phyloP scores from a whole-genome alignment of 2,113 vertebrate species.

The Hystrix brachyura region DNA sequence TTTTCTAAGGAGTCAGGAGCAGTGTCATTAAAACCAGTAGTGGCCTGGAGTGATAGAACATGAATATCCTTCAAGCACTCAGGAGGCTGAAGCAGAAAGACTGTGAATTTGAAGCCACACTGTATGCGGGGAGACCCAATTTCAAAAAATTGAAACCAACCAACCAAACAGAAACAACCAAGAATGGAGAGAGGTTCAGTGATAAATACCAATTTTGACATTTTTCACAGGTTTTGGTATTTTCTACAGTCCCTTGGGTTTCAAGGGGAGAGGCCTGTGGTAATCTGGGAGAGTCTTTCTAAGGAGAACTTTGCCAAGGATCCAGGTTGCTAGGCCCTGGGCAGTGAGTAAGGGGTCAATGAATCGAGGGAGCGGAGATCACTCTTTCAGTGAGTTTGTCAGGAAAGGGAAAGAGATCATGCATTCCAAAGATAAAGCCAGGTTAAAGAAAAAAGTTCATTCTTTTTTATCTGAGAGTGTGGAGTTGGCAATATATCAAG shows the following conservation, averaged over 20 bases:
- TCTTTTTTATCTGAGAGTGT: background rate
- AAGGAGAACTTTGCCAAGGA: background rate
- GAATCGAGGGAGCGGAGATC: background rate
- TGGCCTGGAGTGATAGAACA: background rate
- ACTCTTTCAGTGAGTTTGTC: background rate
- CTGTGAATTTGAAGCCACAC: background rate
- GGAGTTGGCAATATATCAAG: constrained; percentile 29
- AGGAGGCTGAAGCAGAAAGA: background rate
- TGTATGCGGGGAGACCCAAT: background rate
- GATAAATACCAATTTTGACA: background rate
- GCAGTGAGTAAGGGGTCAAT: background rate
- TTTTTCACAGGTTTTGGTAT: background rate
- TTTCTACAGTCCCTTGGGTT: background rate
- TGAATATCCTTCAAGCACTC: background rate
- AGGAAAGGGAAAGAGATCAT: background rate
- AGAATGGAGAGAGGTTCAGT: background rate
- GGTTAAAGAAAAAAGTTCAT: background rate
- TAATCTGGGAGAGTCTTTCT: background rate
- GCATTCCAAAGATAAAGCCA: constrained; percentile 36
- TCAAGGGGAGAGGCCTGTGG: background rate
- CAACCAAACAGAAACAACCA: background rate
- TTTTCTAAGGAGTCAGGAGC: background rate
- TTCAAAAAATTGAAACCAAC: background rate
- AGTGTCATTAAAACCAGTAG: background rate
- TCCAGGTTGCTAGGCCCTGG: background rate